Conservation (phyloP, 2,113 vertebrate genomes). For the Chamaea fasciata region DNA sequence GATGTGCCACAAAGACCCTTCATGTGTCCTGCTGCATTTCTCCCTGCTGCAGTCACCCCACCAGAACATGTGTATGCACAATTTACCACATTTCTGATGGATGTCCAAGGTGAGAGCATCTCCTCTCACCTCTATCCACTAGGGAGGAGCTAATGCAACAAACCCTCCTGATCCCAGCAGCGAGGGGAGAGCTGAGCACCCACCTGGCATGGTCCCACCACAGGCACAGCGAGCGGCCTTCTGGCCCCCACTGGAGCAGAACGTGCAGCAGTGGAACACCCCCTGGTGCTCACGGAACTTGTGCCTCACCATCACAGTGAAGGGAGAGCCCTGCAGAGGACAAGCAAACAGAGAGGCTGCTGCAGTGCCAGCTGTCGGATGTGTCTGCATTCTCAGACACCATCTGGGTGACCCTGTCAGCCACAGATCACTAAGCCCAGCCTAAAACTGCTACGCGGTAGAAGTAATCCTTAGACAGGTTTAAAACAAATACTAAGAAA, state of each 20-base stretch:
- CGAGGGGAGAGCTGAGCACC: not conserved
- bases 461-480: not conserved
- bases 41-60: not conserved
- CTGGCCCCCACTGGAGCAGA: conserved; percentile 91
- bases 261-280: conserved; percentile 89
- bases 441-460: not conserved
- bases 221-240: conserved; percentile 87
- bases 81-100: not conserved
- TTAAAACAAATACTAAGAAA: not conserved
- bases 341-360: conserved; percentile 6
- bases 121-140: not conserved
- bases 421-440: not conserved
- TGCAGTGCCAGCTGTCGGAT: not conserved
- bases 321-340: conserved; percentile 83
- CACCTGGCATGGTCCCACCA: conserved; percentile 91
- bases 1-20: not conserved
- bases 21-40: not conserved
- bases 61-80: accelerated
- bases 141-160: not conserved
- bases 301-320: conserved; percentile 76
- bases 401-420: not conserved
- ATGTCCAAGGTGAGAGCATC: not conserved
- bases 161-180: not conserved
- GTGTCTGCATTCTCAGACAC: not conserved
- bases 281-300: conserved; percentile 77